Evolutionary conservation across 2,113 vertebrate species (phyloP).

Genomic region (Sula dactylatra): DNA sequence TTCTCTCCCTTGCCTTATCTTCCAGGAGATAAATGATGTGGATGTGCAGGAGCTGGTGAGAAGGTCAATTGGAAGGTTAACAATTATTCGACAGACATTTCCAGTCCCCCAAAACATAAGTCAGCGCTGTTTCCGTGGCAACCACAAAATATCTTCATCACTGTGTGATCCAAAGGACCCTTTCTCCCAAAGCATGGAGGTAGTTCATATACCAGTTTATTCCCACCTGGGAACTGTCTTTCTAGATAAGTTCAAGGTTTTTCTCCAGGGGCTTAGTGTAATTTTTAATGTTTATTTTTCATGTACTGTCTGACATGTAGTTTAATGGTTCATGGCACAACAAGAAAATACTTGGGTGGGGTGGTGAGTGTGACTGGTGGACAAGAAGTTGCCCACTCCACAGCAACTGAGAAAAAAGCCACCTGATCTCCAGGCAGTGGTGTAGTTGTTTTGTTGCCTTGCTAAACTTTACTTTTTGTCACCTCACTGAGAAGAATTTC

Average conservation of each 20-base stretch:
- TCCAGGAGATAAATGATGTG: constrained; percentile 91
- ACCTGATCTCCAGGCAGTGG: background rate
- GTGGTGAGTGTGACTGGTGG: background rate
- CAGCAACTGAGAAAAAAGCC: background rate
- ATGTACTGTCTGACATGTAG: background rate
- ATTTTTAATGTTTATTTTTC: background rate
- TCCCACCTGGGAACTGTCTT: background rate
- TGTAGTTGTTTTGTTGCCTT: background rate
- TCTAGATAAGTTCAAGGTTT: background rate
- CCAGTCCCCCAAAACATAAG: constrained; percentile 92
- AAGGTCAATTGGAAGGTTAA: constrained; percentile 95
- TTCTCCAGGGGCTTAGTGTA: background rate
- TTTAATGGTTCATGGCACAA: background rate
- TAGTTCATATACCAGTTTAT: constrained; percentile 40
- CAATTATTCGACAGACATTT: constrained; percentile 93
- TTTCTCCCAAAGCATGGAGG: constrained; percentile 93
- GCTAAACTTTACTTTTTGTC: background rate
- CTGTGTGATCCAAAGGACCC: constrained; percentile 95
- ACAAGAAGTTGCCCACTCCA: background rate
- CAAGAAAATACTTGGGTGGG: background rate
- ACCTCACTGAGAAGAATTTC: background rate
- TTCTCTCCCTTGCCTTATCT: constrained; percentile 35
- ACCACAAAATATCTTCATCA: constrained; percentile 95
- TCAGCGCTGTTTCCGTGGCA: constrained; percentile 93
- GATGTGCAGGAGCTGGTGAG: constrained; percentile 95